These are phyloP conservation scores for Novumbra hubbsi DNA, from an alignment of 2,797 vertebrate genomes.

Conservation along the genomic window DNA sequence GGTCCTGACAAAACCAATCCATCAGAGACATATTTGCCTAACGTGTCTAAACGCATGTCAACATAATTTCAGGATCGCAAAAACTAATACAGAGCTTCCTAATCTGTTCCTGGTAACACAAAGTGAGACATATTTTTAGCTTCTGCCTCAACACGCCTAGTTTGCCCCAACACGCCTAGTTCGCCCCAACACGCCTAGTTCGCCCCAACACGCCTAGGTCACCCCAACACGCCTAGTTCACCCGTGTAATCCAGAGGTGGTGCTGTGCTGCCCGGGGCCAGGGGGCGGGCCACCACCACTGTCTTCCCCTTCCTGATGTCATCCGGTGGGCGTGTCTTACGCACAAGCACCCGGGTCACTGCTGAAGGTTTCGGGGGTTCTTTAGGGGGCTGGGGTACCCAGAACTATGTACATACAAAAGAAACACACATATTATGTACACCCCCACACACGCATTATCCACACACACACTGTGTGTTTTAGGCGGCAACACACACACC, in stretches of 20 bases:
- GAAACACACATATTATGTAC: background rate
- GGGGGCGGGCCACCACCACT: conserved; percentile 56
- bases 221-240: too few relatives aligned
- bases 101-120: too few relatives aligned
- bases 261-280: conserved; percentile 26
- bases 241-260: conserved; percentile 41
- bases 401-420: conserved; percentile 62
- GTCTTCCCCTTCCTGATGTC: conserved; percentile 32
- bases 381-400: conserved; percentile 50
- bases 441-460: conserved; percentile 1
- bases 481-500: conserved; percentile 51
- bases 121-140: too few relatives aligned
- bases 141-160: too few relatives aligned
- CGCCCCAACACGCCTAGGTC: too few relatives aligned
- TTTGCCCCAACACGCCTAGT: too few relatives aligned
- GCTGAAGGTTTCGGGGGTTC: conserved; percentile 47
- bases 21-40: background rate
- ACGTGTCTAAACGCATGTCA: too few relatives aligned
- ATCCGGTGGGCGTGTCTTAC: conserved; percentile 59
- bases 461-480: background rate
- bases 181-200: too few relatives aligned
- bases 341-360: conserved; percentile 57
- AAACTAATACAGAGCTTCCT: too few relatives aligned
- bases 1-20: conserved; percentile 50
- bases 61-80: too few relatives aligned